Evolutionary conservation across 2,797 vertebrate genomes (phyloP).

Genomic region (Anas bernieri): DNA sequence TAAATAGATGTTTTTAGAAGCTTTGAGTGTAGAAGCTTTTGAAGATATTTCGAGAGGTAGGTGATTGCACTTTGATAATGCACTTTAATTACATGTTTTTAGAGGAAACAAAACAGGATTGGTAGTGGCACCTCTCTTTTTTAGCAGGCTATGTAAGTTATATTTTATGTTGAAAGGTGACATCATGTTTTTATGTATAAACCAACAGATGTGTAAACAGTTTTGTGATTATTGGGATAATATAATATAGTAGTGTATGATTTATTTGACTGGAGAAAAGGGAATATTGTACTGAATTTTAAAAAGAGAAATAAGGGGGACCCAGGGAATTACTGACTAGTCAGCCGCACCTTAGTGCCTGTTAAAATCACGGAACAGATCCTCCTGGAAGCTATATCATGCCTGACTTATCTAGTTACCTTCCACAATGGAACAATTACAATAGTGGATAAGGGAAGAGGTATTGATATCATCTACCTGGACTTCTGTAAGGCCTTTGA

Average conservation of each 20-base stretch:
- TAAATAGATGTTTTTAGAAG: background rate
- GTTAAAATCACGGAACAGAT: too few species aligned
- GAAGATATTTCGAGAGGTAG: background rate
- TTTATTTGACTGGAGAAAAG: background rate
- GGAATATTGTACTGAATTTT: too few species aligned
- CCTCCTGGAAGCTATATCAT: too few species aligned
- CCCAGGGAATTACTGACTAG: too few species aligned
- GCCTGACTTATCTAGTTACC: too few species aligned
- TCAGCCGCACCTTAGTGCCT: too few species aligned
- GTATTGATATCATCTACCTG: too few species aligned
- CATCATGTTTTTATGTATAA: background rate
- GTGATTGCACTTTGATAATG: background rate
- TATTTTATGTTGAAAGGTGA: background rate
- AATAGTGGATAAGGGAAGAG: too few species aligned
- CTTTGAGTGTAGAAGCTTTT: background rate
- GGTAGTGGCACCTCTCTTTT: background rate
- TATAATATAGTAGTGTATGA: background rate
- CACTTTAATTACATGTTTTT: background rate
- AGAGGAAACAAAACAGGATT: background rate
- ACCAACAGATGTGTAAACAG: background rate
- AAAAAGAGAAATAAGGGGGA: too few species aligned
- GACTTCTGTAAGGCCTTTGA: too few species aligned
- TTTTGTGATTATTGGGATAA: background rate
- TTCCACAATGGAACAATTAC: too few species aligned
- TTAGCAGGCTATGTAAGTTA: background rate